A percentile compares a stretch with the other conserved stretches of the same genome.
These are phyloP conservation scores for Panthera uncia DNA, from an alignment of 2,113 vertebrate species.

Conservation along the genomic window DNA sequence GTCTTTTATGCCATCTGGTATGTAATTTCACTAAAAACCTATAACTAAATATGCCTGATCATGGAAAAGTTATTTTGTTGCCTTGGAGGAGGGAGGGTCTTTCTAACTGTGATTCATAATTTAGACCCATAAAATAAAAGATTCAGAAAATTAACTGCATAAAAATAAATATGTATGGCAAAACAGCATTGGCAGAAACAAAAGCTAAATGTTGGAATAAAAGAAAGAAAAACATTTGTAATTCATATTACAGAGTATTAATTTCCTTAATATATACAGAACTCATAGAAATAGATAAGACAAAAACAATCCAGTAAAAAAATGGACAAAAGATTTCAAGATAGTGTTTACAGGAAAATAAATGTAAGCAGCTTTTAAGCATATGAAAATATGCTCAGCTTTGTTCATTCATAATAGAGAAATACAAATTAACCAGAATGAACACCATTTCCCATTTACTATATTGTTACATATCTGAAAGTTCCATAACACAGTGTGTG, in stretches of 20 bases:
- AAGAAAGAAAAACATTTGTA: neutral
- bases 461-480: neutral
- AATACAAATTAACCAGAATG: neutral
- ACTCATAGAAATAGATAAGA: neutral
- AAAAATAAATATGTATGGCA: neutral
- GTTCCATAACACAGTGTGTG: neutral
- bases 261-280: neutral
- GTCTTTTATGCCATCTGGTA: neutral
- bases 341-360: neutral
- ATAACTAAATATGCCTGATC: neutral
- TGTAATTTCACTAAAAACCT: neutral
- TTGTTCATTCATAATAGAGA: neutral
- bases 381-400: neutral
- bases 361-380: neutral
- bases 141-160: neutral
- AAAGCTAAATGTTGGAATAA: constrained; percentile 8
- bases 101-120: neutral
- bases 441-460: neutral
- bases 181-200: neutral
- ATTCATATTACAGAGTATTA: neutral
- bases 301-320: neutral
- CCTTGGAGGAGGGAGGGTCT: neutral
- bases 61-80: neutral
- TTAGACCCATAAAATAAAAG: neutral
- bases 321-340: neutral